Evolutionary conservation across 1,140 invertebrate species (phyloP).

Genomic region (Drosophila bocki): DNA sequence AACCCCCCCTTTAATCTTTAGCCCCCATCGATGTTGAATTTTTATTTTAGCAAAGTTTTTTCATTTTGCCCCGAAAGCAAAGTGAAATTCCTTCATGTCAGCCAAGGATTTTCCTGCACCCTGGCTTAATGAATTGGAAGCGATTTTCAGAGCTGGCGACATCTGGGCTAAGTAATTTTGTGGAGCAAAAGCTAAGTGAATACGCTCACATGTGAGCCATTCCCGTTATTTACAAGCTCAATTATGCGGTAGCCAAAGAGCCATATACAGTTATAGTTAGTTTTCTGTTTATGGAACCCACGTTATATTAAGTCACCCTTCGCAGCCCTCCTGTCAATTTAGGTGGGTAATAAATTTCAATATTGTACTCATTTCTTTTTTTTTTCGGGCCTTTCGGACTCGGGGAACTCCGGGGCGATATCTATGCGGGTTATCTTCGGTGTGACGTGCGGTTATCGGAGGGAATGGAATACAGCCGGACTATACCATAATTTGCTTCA

Average conservation of each 20-base stretch:
- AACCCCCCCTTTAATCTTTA: constrained; percentile 24
- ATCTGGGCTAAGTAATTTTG: constrained; percentile 49
- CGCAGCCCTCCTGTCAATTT: constrained; percentile 57
- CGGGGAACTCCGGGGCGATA: constrained; percentile 43
- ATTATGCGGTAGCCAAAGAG: constrained; percentile 53
- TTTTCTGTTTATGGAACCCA: constrained; percentile 48
- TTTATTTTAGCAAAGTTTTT: constrained; percentile 64
- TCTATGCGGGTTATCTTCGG: constrained; percentile 76
- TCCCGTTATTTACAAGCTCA: constrained; percentile 55
- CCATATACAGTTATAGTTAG: constrained; percentile 40
- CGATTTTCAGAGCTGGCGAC: constrained; percentile 40
- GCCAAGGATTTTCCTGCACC: constrained; percentile 33
- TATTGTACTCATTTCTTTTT: constrained; percentile 37
- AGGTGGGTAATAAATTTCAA: constrained; percentile 69
- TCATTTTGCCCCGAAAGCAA: constrained; percentile 52
- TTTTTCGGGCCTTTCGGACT: constrained; percentile 29
- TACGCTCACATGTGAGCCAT: constrained; percentile 11
- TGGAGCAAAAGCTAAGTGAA: constrained; percentile 10
- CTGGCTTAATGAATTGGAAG: constrained; percentile 66
- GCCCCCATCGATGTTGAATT: constrained; percentile 20
- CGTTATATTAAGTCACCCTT: constrained; percentile 13
- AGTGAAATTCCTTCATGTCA: constrained; percentile 23
- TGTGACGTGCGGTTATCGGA: constrained; percentile 61
- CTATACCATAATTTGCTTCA: constrained; percentile 66
- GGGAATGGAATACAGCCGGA: constrained; percentile 32